Percentiles rank a stretch among this genome's conserved stretches.
These are phyloP conservation scores for Aplidium turbinatum DNA, from an alignment of 23 tunicate genomes.

Conservation along the genomic window DNA sequence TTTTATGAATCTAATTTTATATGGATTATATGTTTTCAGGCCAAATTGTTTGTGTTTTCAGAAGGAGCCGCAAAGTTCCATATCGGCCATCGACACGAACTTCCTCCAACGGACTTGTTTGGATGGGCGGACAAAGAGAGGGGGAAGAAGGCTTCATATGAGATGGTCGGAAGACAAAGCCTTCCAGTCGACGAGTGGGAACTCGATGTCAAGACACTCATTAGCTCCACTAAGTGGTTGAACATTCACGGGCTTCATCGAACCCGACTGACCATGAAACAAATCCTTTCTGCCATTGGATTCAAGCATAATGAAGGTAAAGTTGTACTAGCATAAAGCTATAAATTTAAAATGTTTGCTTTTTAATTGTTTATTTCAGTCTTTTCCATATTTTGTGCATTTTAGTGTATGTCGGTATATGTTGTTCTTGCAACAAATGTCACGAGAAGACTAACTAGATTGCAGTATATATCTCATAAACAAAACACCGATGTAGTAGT, in stretches of 20 bases:
- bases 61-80: slow-evolving; percentile 66
- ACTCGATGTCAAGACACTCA: slow-evolving; percentile 75
- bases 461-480: no score
- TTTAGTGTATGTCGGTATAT: no score
- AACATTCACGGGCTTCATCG: slow-evolving; percentile 80
- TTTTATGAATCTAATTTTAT: no score
- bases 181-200: slow-evolving; percentile 52
- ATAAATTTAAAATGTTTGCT: no score
- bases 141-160: slow-evolving; percentile 49
- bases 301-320: slow-evolving; percentile 62
- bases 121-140: slow-evolving; percentile 89
- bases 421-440: no score
- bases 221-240: slow-evolving; percentile 89
- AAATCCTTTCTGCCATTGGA: slow-evolving; percentile 62
- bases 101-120: slow-evolving; percentile 56
- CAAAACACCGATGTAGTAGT: no score
- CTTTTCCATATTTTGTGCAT: no score
- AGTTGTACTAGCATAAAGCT: no score
- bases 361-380: no score
- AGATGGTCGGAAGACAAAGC: slow-evolving; percentile 39
- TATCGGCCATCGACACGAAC: slow-evolving; percentile 56
- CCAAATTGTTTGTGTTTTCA: no score
- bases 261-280: slow-evolving; percentile 69
- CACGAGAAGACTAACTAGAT: no score
- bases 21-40: no score